Base-by-base conservation (phyloP, 2,113 vertebrate species). In the Capricornis sumatraensis region DNA sequence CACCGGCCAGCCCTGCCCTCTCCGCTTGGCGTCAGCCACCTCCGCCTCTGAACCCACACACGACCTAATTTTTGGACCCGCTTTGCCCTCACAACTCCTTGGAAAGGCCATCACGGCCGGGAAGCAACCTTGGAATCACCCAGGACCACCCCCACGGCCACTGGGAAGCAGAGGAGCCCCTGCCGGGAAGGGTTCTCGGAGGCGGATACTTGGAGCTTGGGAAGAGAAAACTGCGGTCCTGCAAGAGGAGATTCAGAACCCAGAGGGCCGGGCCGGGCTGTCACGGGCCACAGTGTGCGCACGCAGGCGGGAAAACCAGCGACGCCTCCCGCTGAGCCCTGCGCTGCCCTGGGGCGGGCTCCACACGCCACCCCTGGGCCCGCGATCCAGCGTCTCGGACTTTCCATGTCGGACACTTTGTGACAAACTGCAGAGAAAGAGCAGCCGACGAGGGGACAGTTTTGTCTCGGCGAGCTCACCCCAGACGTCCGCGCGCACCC, bases 401-500 rank as follows among this genome's bases (percentile, higher is more conserved):
- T 11, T 6, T 15, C 15, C 4, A 1, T 30, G 15, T 33, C 8
- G 5, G 45, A 19, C 4, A 9, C 45, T 50, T 21, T 50, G 78
- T 52, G 78, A 33, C 78, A 33, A 52, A n/a, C 10, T 12, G 17
- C 47, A 7, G 30, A 21, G 30, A 30, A 78, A 45, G 27, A 78
- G 5, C 12, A 76, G 67, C 19, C 5, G 11, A 30, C 19, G 0
- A 25, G 23, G 40, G 45, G 55, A 14, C 10, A 40, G 13, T 45
- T 36, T 19, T 6, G 60, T 45, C 28, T 25, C 1, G 7, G 33
- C 53, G 4, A 60, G 12, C 21, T 40, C 62, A 64, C 30, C 23
- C 2, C 52, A 14, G 12, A 6, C 4, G 30, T 21, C 79, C 11
- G 3, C 0, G 3, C 30, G 3, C 17, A 7, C 28, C 60, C 9